phyloP scores from a whole-genome alignment of 1,140 invertebrate genomes.

The Drosophila carrolli region DNA sequence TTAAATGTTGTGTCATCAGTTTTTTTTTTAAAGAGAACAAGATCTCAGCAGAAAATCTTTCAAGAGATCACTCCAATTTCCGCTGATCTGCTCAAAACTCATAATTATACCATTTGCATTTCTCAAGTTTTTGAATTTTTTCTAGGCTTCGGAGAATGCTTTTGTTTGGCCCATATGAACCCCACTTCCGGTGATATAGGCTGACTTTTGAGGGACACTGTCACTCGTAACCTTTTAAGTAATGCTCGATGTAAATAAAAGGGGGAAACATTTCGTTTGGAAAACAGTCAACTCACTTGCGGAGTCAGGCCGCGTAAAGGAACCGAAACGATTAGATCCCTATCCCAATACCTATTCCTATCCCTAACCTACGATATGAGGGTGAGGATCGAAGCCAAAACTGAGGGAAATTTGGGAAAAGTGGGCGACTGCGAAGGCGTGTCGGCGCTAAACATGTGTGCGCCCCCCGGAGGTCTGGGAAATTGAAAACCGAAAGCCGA shows the following conservation, averaged over 20 bases:
- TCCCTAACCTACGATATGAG: conserved; percentile 8
- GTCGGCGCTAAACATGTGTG: conserved; percentile 81
- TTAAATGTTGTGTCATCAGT: too few species aligned
- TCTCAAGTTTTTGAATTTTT: not conserved
- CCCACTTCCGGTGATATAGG: conserved; percentile 9
- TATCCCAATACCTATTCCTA: too few species aligned
- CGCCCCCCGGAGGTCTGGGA: conserved; percentile 53
- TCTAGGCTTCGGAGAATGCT: too few species aligned
- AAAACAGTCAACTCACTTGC: conserved; percentile 44
- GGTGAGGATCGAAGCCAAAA: conserved; percentile 2
- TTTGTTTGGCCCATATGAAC: conserved; percentile 10
- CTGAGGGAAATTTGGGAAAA: conserved; percentile 24
- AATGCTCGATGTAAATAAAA: conserved; percentile 11
- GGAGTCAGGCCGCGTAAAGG: conserved; percentile 43
- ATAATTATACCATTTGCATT: not conserved
- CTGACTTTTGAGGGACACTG: conserved; percentile 21
- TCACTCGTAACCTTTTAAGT: conserved; percentile 10
- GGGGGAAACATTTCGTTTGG: conserved; percentile 5
- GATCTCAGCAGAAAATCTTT: not conserved
- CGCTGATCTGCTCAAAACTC: not conserved
- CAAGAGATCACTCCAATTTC: not conserved
- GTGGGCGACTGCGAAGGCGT: conserved; percentile 52
- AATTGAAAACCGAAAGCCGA: not conserved
- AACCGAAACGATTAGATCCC: conserved; percentile 26
- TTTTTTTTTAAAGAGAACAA: too few species aligned